Base-by-base conservation (phyloP, 2,888 invertebrate genomes). In the Pasiphila rectangulata region DNA sequence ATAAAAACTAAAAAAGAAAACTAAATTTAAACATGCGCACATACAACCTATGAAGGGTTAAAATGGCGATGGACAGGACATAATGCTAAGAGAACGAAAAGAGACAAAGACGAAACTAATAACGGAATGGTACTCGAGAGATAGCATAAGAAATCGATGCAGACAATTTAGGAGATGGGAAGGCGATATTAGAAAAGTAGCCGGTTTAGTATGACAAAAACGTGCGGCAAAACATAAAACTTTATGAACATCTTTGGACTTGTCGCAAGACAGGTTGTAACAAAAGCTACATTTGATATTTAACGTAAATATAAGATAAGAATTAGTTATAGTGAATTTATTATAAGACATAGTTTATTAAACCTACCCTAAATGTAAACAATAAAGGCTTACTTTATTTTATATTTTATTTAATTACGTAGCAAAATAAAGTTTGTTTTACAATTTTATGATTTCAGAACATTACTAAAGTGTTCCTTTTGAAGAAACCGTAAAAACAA, bases 181-280 rank as follows among this genome's bases (percentile, higher is more conserved):
- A 21, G 21, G 7, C 6, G 21, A 21, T 4, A 21, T 21, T 1
- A 21, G 7, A 21, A 21, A 6, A 6, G 2, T 21, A 6, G 21
- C 21, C 4, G 21, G 21, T 5, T 7, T 7, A 21, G 6, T 6
- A 4, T 21, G 21, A n/a, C n/a, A n/a, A 7, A 21, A 5, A 21
- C 21, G 21, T 7, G 7, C 1, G 6, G 21, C 21, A 2, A 21
- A 21, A 21, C 1, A 21, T 5, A 2, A 7, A 2, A 2, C 21
- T 6, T 2, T 2, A 1, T 21, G 21, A 7, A 21, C 4, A 21
- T 5, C 2, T 1, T 7, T 21, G 21, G 21, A 21, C 7, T 21
- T 21, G 21, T 21, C 21, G 10, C 5, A 3, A 9, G 9, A 25
- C 32, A 53, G 9, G 43, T n/a, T n/a, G n/a, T n/a, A n/a, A n/a